Evolutionary conservation across 1,140 invertebrate genomes (phyloP), one percentile per base, ranked within the genome.

Genomic region (Oryctes rhinoceros): DNA sequence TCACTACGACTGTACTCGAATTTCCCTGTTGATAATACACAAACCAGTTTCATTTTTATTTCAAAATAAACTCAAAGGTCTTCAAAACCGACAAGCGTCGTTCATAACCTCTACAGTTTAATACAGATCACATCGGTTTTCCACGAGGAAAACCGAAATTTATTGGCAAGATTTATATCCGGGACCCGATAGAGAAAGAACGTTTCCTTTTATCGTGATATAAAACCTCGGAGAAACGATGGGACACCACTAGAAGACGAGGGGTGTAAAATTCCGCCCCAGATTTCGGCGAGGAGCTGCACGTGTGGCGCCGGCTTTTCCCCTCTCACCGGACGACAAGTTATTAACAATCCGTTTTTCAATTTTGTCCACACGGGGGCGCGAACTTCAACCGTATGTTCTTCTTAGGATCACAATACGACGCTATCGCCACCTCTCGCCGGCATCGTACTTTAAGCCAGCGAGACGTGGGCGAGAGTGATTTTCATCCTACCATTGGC

Each of bases 281-380:
- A 7, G 53, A 62, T 62, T 62, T 20, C 20, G 0, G 15, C 53
- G 53, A 7, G 13, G 13, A 13, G 53, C 53, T 6, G 53, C 53
- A 62, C 20, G 53, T 62, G 53, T 44, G 39, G 1, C 53, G 20
- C 53, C 4, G 13, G 53, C 53, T 18, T 20, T 18, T 5, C 53
- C 53, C 4, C 1, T 62, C 53, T 20, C 15, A 15, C 53, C 53
- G 53, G 20, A 18, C 20, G 53, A 20, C 53, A 62, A 62, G 53
- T 62, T 62, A 62, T 62, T 62, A 62, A 62, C 53, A 62, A 62
- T 62, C 7, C 7, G 53, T 62, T 62, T 62, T 62, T 62, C 53
- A 62, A 62, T 62, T 62, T 62, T 62, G 53, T 62, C 53, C 53
- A 20, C 20, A 18, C 3, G 15, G 20, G 20, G 53, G 53, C 53